Percentiles rank a stretch among this genome's conserved stretches.
Evolutionary conservation across 2,113 vertebrate genomes (phyloP).

Genomic region (Dolichallabes microphthalmus): DNA sequence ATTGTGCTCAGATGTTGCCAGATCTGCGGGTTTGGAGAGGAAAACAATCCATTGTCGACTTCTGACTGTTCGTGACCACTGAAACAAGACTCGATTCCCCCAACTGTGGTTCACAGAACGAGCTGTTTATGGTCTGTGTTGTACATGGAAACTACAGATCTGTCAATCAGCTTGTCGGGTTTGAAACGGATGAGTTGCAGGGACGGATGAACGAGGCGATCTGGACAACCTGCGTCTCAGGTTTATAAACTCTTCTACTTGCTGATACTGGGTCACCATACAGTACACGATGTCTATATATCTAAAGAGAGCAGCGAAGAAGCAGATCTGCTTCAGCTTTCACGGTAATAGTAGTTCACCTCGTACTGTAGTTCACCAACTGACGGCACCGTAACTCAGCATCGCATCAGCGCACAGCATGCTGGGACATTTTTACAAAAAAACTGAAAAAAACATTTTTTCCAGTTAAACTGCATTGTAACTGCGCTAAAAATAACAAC

Average conservation of each 20-base stretch:
- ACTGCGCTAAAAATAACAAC: background rate
- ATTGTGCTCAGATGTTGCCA: slow-evolving; percentile 1
- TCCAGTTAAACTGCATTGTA: background rate
- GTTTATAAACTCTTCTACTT: background rate
- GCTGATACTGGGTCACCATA: background rate
- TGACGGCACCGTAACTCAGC: background rate
- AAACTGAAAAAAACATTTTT: too few species aligned
- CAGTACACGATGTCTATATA: background rate
- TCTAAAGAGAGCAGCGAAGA: background rate
- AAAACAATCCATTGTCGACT: slow-evolving; percentile 29
- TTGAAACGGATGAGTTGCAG: background rate
- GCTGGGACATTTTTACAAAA: background rate
- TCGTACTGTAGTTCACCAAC: background rate
- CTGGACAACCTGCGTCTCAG: background rate
- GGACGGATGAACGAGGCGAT: background rate
- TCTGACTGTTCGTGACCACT: slow-evolving; percentile 1
- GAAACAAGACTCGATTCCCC: slow-evolving; percentile 18
- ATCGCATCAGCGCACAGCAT: background rate
- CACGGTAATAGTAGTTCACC: background rate
- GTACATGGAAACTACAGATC: slow-evolving; percentile 15
- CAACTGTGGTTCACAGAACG: slow-evolving; percentile 14
- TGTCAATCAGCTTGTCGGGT: background rate
- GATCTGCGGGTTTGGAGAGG: slow-evolving; percentile 20
- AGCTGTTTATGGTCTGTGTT: slow-evolving; percentile 28
- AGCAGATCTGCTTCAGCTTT: background rate